Percentiles rank a stretch among this genome's conserved stretches.
phyloP scores from a whole-genome alignment of 2,113 vertebrate species.

The Cyanoliseus patagonus region DNA sequence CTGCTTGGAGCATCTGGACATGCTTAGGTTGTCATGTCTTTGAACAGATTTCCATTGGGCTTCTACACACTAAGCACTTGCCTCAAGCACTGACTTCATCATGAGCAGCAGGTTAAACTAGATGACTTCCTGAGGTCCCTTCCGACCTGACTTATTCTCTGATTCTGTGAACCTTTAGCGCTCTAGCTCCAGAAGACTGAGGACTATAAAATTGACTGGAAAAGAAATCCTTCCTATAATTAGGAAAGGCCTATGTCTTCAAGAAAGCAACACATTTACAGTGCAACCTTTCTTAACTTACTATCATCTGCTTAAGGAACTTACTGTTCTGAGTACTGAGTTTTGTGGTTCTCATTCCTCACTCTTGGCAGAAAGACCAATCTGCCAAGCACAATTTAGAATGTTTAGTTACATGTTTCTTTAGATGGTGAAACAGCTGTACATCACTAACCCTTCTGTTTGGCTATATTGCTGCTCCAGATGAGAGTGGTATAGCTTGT shows the following conservation, averaged over 20 bases:
- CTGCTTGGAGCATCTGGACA: background rate
- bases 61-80: background rate
- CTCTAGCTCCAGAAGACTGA: background rate
- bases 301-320: background rate
- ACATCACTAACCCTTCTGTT: background rate
- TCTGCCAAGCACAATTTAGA: background rate
- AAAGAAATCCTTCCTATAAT: background rate
- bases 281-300: background rate
- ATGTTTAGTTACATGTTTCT: background rate
- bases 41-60: background rate
- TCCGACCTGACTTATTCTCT: background rate
- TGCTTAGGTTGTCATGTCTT: background rate
- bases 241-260: background rate
- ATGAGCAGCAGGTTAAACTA: background rate
- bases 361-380: background rate
- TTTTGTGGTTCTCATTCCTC: background rate
- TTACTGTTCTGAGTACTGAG: background rate
- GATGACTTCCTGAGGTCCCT: background rate
- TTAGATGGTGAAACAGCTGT: background rate
- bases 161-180: background rate
- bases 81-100: fast-evolving
- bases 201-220: background rate
- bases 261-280: background rate
- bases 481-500: background rate
- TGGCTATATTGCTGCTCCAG: background rate